Conservation (phyloP, 2,797 vertebrate species). For the Myripristis jacobus region DNA sequence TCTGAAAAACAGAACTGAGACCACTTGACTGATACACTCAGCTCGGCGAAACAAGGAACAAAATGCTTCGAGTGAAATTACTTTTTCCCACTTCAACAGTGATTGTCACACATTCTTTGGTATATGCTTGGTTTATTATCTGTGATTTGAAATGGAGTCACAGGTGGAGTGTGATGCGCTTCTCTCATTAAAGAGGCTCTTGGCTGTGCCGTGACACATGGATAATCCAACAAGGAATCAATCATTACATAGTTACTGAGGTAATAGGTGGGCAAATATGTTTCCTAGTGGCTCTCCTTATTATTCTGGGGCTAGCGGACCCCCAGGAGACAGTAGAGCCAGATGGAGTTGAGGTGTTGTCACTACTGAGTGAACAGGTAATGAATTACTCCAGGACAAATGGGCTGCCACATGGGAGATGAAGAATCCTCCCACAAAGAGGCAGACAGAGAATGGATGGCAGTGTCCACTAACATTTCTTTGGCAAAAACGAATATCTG, state of each 20-base stretch:
- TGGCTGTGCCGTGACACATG: constrained; percentile 72
- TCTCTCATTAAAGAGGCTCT: constrained; percentile 71
- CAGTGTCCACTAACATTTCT: constrained; percentile 38
- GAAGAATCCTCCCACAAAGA: constrained; percentile 65
- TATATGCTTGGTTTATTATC: constrained; percentile 61
- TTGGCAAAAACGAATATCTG: constrained; percentile 11
- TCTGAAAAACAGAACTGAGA: constrained; percentile 54
- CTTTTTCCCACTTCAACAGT: constrained; percentile 17
- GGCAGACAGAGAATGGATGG: constrained; percentile 49
- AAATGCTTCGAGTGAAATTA: constrained; percentile 38
- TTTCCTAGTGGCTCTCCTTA: constrained; percentile 77
- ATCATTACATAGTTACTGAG: constrained; percentile 79
- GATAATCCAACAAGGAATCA: constrained; percentile 81
- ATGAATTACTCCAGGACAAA: constrained; percentile 85
- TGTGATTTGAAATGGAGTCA: constrained; percentile 61
- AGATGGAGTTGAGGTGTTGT: constrained; percentile 84
- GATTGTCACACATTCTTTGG: constrained; percentile 50
- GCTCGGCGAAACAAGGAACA: constrained; percentile 38
- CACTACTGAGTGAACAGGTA: constrained; percentile 81
- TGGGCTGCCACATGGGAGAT: constrained; percentile 76
- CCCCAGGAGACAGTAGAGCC: constrained; percentile 72
- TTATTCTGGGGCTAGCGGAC: constrained; percentile 67
- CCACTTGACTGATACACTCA: constrained; percentile 53
- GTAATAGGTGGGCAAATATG: constrained; percentile 82
- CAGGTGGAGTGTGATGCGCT: constrained; percentile 58